Percentiles rank a stretch among this genome's conserved stretches.
phyloP scores from a whole-genome alignment of 2,113 vertebrate species.

The Thalassoma bifasciatum region DNA sequence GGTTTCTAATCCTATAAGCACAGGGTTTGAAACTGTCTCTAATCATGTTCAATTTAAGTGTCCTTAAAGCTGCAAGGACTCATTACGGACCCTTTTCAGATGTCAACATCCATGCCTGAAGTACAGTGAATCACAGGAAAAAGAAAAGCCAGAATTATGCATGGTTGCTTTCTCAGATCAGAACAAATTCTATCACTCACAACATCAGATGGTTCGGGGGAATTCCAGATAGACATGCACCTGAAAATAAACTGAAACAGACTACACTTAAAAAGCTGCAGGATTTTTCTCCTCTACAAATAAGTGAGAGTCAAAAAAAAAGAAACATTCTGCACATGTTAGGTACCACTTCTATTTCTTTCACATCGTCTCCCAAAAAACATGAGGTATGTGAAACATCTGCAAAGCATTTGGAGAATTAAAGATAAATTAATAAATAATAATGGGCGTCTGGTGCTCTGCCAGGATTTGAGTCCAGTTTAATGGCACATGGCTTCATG shows the following conservation, averaged over 20 bases:
- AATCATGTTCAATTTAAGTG: background rate
- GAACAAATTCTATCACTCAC: constrained; percentile 49
- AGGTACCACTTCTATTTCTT: constrained; percentile 57
- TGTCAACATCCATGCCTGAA: constrained; percentile 4
- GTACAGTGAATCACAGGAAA: constrained; percentile 6
- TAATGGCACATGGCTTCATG: constrained; percentile 80
- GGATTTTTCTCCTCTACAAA: constrained; percentile 47
- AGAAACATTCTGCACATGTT: constrained; percentile 47
- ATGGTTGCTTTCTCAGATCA: constrained; percentile 34
- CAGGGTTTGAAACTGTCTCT: background rate
- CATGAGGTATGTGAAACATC: constrained; percentile 76
- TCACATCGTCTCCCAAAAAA: constrained; percentile 56
- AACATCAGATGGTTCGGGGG: constrained; percentile 38
- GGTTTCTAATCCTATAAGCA: constrained; percentile 2
- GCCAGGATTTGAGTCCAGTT: constrained; percentile 78
- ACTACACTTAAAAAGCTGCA: constrained; percentile 46
- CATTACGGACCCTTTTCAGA: background rate
- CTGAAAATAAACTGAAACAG: constrained; percentile 81
- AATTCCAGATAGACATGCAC: constrained; percentile 65
- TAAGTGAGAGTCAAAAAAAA: constrained; percentile 8
- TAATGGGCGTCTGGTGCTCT: constrained; percentile 75
- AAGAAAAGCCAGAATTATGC: constrained; percentile 35
- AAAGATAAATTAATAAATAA: constrained; percentile 83
- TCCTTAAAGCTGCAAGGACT: background rate
- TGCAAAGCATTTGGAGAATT: constrained; percentile 84